phyloP scores from a whole-genome alignment of 2,888 invertebrate species.

The Octonoba sinensis region DNA sequence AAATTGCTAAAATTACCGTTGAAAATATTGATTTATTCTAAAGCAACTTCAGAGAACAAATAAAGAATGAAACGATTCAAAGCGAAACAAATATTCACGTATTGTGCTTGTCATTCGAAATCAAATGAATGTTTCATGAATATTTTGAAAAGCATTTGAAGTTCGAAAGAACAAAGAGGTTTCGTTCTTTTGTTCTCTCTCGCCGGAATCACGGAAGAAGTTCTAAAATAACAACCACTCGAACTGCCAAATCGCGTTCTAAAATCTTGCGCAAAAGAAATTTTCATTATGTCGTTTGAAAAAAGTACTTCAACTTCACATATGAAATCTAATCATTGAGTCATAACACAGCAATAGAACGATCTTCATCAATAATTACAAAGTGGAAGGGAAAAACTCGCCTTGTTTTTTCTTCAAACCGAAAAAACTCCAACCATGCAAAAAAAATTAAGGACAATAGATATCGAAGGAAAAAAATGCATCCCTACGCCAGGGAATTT shows the following conservation, averaged over 20 bases:
- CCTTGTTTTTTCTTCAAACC: neutral
- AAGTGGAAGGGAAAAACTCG: neutral
- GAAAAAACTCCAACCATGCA: conserved; percentile 32
- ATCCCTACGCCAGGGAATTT: conserved; percentile 21
- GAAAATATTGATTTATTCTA: too few species aligned
- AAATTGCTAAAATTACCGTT: too few species aligned
- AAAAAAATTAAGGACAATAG: conserved; percentile 28
- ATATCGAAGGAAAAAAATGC: conserved; percentile 3
- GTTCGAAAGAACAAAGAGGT: conserved; percentile 36
- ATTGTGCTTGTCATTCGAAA: too few species aligned
- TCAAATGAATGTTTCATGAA: too few species aligned
- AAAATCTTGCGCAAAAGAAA: conserved; percentile 14
- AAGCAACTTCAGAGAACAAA: too few species aligned
- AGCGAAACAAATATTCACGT: too few species aligned
- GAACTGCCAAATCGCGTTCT: conserved; percentile 14
- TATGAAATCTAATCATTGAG: conserved; percentile 4
- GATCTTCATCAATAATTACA: neutral
- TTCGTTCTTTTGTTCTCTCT: conserved; percentile 33
- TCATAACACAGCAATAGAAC: neutral
- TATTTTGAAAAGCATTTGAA: conserved; percentile 12
- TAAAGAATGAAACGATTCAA: too few species aligned
- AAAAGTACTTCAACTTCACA: neutral
- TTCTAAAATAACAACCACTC: conserved; percentile 17
- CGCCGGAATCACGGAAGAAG: conserved; percentile 3
- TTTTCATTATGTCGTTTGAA: neutral